Evolutionary conservation across 2,888 invertebrate species (phyloP).

Genomic region (Metopia argyrocephala): DNA sequence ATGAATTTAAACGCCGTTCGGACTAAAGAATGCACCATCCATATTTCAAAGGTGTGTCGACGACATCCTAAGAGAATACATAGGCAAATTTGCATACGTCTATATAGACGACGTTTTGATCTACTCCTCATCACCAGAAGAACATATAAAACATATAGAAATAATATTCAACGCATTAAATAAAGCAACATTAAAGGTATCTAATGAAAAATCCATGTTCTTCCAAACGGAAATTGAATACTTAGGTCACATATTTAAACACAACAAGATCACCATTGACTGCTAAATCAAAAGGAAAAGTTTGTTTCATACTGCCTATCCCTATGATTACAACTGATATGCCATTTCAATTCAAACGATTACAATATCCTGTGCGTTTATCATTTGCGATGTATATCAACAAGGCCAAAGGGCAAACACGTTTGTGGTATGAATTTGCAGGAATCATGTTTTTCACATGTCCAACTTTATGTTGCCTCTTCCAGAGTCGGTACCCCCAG

Average conservation of each 20-base stretch:
- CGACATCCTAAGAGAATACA: conserved; percentile 23
- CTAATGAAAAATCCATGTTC: conserved; percentile 27
- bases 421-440: too few species aligned
- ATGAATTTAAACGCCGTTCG: conserved; percentile 5
- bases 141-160: conserved; percentile 29
- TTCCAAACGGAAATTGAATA: conserved; percentile 30
- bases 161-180: conserved; percentile 26
- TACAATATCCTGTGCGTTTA: too few species aligned
- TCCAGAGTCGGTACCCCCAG: too few species aligned
- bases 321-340: too few species aligned
- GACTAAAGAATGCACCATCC: conserved; percentile 3
- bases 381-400: too few species aligned
- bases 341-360: too few species aligned
- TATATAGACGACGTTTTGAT: conserved; percentile 39
- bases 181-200: conserved; percentile 29
- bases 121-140: conserved; percentile 28
- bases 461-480: too few species aligned
- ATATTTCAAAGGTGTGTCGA: conserved; percentile 31
- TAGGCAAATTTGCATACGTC: conserved; percentile 27
- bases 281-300: too few species aligned
- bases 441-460: too few species aligned
- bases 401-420: too few species aligned
- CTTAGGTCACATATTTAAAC: conserved; percentile 39
- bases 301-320: too few species aligned
- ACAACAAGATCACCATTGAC: conserved; percentile 14